Evolutionary conservation across 35 echinoderm and acorn worm genomes (phyloP).

Genomic region (Heliocidaris tuberculata): DNA sequence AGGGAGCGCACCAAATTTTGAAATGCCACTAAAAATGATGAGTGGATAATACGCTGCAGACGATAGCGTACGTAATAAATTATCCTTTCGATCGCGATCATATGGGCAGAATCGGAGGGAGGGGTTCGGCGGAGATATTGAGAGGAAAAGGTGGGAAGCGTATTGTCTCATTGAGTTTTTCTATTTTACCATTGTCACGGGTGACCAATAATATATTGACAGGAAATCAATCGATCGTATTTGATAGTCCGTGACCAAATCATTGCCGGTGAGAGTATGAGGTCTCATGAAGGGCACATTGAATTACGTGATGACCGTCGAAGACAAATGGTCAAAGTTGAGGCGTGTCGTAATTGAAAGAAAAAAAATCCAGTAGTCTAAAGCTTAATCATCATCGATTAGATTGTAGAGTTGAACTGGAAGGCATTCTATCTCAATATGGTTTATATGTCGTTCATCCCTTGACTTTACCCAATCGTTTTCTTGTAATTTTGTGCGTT

Average conservation of each 20-base stretch:
- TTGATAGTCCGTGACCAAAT: background rate
- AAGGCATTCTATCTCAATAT: background rate
- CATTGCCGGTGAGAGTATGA: background rate
- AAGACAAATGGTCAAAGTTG: background rate
- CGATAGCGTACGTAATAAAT: background rate
- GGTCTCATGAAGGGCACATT: background rate
- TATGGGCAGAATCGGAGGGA: background rate
- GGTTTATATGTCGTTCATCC: background rate
- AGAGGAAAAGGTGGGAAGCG: background rate
- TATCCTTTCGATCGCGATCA: background rate
- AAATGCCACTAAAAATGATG: background rate
- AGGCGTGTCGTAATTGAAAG: background rate
- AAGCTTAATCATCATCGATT: background rate
- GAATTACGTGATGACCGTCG: background rate
- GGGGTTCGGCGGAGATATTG: background rate
- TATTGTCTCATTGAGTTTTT: background rate
- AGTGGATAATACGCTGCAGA: background rate
- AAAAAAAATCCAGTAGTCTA: background rate
- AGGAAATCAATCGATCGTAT: conserved; percentile 2
- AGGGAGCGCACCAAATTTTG: background rate
- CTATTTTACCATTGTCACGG: background rate
- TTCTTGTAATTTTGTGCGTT: background rate
- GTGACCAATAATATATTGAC: conserved; percentile 2
- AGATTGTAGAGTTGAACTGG: background rate
- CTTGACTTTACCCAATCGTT: background rate